phyloP scores from a whole-genome alignment of 1,140 invertebrate genomes.

The Linepithema humile region DNA sequence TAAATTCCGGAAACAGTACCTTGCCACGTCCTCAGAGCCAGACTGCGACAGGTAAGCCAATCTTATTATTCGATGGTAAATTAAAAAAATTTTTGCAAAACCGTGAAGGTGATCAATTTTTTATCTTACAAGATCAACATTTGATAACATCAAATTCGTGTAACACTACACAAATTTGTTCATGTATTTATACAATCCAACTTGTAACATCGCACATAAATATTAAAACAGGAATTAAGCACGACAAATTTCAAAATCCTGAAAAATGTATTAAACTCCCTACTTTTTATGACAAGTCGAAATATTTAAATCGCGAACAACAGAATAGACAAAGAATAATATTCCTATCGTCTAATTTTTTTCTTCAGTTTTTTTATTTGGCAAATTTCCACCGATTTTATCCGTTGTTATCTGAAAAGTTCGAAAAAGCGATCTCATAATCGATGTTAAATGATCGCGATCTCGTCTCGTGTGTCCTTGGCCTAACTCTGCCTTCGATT shows the following conservation, averaged over 20 bases:
- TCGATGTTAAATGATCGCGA: conserved; percentile 44
- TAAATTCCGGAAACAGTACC: conserved; percentile 81
- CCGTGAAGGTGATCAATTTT: background rate
- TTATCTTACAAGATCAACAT: background rate
- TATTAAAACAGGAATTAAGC: background rate
- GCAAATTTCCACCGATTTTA: background rate
- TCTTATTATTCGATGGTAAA: background rate
- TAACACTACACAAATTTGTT: background rate
- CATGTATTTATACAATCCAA: background rate
- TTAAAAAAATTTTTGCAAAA: background rate
- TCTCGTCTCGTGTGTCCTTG: conserved; percentile 61
- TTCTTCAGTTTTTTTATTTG: conserved; percentile 15
- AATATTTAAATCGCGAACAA: background rate
- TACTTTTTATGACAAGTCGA: background rate
- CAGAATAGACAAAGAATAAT: background rate
- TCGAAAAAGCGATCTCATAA: conserved; percentile 54
- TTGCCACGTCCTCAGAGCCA: conserved; percentile 82
- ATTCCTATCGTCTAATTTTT: background rate
- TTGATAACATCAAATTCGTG: background rate
- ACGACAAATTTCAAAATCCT: too few relatives aligned
- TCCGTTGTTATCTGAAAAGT: background rate
- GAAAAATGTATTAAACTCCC: background rate
- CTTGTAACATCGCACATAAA: conserved; percentile 8
- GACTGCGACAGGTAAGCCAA: conserved; percentile 81
- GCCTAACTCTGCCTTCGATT: conserved; percentile 75